Conservation (phyloP, 1,140 invertebrate genomes). For the Aphelinus certus region DNA sequence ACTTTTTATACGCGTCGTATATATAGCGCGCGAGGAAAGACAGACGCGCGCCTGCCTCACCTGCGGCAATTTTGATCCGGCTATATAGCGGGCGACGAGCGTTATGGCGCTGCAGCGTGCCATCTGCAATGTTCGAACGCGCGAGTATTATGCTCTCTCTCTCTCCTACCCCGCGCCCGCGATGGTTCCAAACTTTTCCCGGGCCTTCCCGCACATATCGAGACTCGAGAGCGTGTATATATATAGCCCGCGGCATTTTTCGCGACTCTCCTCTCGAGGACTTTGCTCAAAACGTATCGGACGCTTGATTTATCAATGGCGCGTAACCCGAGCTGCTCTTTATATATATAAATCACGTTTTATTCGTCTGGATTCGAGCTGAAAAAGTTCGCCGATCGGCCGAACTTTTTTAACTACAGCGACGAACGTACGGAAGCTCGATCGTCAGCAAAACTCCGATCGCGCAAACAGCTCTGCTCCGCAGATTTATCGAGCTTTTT, state of each 20-base stretch:
- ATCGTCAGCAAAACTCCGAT: constrained; percentile 16
- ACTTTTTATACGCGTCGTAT: too few species aligned
- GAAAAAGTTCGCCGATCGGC: constrained; percentile 5
- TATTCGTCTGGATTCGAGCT: constrained; percentile 1
- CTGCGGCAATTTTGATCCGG: too few species aligned
- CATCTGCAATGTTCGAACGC: too few species aligned
- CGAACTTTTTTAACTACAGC: constrained; percentile 8
- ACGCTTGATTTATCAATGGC: constrained; percentile 25
- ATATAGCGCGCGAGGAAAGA: too few species aligned
- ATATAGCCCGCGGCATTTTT: neutral
- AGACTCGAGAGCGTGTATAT: neutral
- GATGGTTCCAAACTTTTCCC: constrained; percentile 1
- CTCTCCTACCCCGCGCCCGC: neutral
- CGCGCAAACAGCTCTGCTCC: constrained; percentile 6
- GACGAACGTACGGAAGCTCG: neutral
- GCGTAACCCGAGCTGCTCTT: neutral
- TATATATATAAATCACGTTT: constrained; percentile 23
- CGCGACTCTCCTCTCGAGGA: constrained; percentile 15
- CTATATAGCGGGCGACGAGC: too few species aligned
- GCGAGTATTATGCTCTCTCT: too few species aligned
- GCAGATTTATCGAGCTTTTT: constrained; percentile 13
- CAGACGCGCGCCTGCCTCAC: too few species aligned
- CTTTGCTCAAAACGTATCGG: neutral
- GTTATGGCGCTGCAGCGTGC: too few species aligned
- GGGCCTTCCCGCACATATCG: neutral